Base-by-base conservation (phyloP, 53 echinoderm and acorn worm species). In the Holothuria leucospilota region DNA sequence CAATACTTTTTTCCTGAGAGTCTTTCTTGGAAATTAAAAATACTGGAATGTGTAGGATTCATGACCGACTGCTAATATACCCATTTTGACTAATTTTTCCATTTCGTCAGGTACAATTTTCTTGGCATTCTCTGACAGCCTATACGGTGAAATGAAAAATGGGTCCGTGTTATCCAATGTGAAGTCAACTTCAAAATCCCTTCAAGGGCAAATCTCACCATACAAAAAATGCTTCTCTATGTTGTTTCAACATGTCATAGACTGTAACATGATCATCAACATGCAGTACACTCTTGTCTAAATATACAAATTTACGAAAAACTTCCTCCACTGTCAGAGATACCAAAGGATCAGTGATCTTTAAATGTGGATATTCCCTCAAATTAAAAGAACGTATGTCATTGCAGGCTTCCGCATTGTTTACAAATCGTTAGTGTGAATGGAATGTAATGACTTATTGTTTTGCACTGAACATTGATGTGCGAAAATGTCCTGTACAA, bases 221-320 rank as follows among this genome's bases (percentile, higher is more conserved):
- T 86, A 86, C 73, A 86, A 59, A 16, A 72, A 86, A 86, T 27
- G 86, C 86, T 29, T 71, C 20, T 13, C 74, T 39, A 20, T 85
- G 21, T 51, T 68, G 15, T 12, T 68, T 53, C 7, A 69, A 20
- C 18, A 39, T 40, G 18, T 51, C 52, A 56, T 56, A 28, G 46
- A 84, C 41, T 12, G 24, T 13, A 10, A 3, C 24, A 21, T 74
- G 56, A 24, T 72, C 73, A 71, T 24, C 13, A 4, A 13, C 2
- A 58, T 20, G n/a, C 20, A 86, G 41, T 14, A 62, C 39, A 42
- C 86, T 78, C 25, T 63, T 77, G 20, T 61, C 59, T 14, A 77
- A 63, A 51, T 63, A 7, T 20, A 86, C 71, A 20, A 14, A 49
- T 23, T 74, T 72, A 7, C 24, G 27, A 40, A 86, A 53, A 51